Percentiles rank a stretch among this genome's conserved stretches.
Evolutionary conservation across 1,140 invertebrate genomes (phyloP).

Genomic region (Nasonia vitripennis): DNA sequence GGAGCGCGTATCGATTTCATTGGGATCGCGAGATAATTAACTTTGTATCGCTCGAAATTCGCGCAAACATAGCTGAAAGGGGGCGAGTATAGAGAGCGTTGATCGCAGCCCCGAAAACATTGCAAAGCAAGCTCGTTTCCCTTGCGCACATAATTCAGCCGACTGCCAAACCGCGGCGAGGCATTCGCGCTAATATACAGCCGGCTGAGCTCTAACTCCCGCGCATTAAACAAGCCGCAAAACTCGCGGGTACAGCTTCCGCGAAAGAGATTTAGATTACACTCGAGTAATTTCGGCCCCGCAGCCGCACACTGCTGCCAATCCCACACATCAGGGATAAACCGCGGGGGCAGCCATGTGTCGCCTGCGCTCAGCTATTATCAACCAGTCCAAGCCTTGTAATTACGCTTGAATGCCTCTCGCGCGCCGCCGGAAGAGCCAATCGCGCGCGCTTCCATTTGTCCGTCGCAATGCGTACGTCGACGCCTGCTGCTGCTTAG

Average conservation of each 20-base stretch:
- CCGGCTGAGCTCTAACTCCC: background rate
- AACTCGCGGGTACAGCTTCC: slow-evolving; percentile 9
- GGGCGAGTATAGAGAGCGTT: too few species aligned
- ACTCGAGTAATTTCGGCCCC: slow-evolving; percentile 18
- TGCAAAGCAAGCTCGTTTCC: background rate
- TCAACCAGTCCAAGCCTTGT: slow-evolving; percentile 10
- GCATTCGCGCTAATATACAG: background rate
- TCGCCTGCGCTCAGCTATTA: background rate
- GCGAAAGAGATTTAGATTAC: slow-evolving; percentile 37
- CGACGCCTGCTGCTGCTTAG: background rate
- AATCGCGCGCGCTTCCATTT: slow-evolving; percentile 17
- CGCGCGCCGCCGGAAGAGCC: background rate
- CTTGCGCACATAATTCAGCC: background rate
- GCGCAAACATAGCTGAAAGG: too few species aligned
- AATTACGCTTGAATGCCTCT: slow-evolving; percentile 8
- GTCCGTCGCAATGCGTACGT: background rate
- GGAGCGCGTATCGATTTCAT: too few species aligned
- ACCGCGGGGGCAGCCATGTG: background rate
- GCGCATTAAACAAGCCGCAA: slow-evolving; percentile 22
- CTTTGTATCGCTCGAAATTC: background rate
- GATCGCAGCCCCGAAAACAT: background rate
- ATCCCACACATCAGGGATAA: background rate
- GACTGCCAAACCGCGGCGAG: background rate
- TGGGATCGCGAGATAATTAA: background rate
- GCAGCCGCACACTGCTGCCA: background rate